Percentiles rank a stretch among this genome's conserved stretches.
These are phyloP conservation scores for Callyntrura sp. DNA, from an alignment of 2,888 invertebrate genomes.

Conservation along the genomic window DNA sequence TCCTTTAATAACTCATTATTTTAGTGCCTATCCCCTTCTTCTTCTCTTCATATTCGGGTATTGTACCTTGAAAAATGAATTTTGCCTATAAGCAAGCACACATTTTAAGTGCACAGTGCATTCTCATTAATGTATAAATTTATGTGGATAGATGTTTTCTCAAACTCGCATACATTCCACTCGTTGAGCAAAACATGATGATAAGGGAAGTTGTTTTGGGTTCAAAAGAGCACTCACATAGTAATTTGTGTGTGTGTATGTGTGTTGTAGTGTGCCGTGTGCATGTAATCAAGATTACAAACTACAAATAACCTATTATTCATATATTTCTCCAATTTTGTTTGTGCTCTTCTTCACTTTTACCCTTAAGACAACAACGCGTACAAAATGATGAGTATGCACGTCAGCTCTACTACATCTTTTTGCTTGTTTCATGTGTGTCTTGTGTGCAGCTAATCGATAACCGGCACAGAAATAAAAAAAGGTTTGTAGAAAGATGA, in stretches of 20 bases:
- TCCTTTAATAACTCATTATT: constrained; percentile 74
- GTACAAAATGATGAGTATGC: constrained; percentile 6
- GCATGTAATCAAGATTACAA: constrained; percentile 43
- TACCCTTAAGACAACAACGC: constrained; percentile 19
- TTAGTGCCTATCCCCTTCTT: too few species aligned
- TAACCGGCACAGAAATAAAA: constrained; percentile 28
- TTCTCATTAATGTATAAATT: background rate
- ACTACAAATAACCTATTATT: constrained; percentile 60
- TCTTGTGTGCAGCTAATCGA: constrained; percentile 35
- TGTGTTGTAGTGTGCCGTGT: background rate
- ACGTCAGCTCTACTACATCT: too few species aligned
- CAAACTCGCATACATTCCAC: background rate
- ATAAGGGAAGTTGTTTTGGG: constrained; percentile 48
- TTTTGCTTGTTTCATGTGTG: background rate
- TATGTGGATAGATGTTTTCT: too few species aligned
- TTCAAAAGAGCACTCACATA: constrained; percentile 42
- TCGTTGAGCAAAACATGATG: constrained; percentile 32
- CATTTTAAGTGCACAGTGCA: constrained; percentile 22
- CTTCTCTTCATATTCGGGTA: constrained; percentile 1
- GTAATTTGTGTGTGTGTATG: constrained; percentile 2
- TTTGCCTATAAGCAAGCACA: background rate
- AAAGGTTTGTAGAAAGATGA: background rate
- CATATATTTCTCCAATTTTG: constrained; percentile 46
- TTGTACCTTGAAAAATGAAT: constrained; percentile 43
- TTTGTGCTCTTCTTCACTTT: background rate